Evolutionary conservation across 2,113 vertebrate genomes (phyloP), one percentile per base, ranked within the genome.

Genomic region (Xenotilapia caudafasciata): DNA sequence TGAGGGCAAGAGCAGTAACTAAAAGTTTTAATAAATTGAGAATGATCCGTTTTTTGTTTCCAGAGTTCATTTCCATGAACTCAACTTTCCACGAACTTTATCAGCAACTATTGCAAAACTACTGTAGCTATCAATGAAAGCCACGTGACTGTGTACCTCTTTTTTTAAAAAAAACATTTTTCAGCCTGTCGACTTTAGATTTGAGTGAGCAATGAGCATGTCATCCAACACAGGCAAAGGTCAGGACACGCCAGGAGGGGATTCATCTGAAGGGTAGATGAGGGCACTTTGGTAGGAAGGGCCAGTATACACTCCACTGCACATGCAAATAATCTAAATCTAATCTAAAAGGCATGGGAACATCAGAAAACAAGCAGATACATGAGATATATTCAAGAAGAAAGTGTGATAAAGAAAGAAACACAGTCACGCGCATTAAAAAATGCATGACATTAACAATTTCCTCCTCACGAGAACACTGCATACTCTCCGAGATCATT

Each of bases 211-310:
- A 85, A 79, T 79, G 62, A 86, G 21, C 79, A 60, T 62, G 79
- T 88, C 70, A 70, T 84, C 82, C 11, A 31, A 84, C 70, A 31
- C 82, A 89, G 77, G 79, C 83, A 92, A 92, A 95, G 93, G 92
- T 95, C 93, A 90, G 90, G 88, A 93, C 90, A 87, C 12, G 54
- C 92, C 45, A 47, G 51, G 12, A 87, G 90, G 88, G 28, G 56
- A 79, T 86, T 89, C 65, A 89, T 88, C 55, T 80, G 77, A 85
- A 58, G 54, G 53, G 23, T 7, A 23, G 9, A 45, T 19, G 85
- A 42, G 23, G 49, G 60, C 21, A 40, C 68, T 83, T 14, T 60
- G 73, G 49, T 31, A 75, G 70, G 12, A 31, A 45, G 77, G 79
- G 42, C 53, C 33, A 77, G 17, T 21, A 5, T 54, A 60, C n/a